phyloP scores from a whole-genome alignment of 1,140 invertebrate species.

The Melitaea cinxia region DNA sequence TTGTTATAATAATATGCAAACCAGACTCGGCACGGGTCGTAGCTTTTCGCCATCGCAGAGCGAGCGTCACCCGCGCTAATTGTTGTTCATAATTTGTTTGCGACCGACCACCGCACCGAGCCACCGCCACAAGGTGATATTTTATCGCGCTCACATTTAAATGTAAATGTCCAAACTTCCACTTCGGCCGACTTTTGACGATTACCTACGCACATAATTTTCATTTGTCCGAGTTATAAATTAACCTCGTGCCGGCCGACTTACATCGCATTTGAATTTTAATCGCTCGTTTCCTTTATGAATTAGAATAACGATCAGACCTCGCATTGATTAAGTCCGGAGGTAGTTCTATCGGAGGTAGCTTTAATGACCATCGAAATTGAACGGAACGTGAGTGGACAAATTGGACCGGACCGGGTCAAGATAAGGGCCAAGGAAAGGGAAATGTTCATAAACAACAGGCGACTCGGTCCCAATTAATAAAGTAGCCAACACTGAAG shows the following conservation, averaged over 20 bases:
- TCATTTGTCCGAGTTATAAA: conserved; percentile 62
- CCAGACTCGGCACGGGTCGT: conserved; percentile 9
- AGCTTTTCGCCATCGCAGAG: conserved; percentile 2
- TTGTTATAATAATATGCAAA: conserved; percentile 13
- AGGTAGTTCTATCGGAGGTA: conserved; percentile 40
- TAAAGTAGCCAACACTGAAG: conserved; percentile 73
- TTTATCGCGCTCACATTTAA: conserved; percentile 66
- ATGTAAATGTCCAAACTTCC: conserved; percentile 71
- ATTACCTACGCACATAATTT: conserved; percentile 66
- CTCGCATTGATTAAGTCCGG: conserved; percentile 38
- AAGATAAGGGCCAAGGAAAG: conserved; percentile 72
- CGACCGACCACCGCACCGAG: conserved; percentile 18
- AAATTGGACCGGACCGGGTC: conserved; percentile 67
- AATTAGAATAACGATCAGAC: conserved; percentile 47
- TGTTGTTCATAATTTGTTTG: conserved; percentile 72
- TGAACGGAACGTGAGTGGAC: conserved; percentile 74
- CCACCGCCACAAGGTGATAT: conserved; percentile 60
- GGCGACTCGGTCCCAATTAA: conserved; percentile 76
- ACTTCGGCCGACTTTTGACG: conserved; percentile 56
- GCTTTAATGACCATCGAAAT: conserved; percentile 71
- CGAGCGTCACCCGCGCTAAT: conserved; percentile 50
- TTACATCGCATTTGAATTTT: conserved; percentile 44
- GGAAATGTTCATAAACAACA: conserved; percentile 76
- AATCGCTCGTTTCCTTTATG: conserved; percentile 37
- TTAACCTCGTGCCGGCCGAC: conserved; percentile 25